Evolutionary conservation across 1,140 invertebrate genomes (phyloP).

Genomic region (Platorchestia sp.): DNA sequence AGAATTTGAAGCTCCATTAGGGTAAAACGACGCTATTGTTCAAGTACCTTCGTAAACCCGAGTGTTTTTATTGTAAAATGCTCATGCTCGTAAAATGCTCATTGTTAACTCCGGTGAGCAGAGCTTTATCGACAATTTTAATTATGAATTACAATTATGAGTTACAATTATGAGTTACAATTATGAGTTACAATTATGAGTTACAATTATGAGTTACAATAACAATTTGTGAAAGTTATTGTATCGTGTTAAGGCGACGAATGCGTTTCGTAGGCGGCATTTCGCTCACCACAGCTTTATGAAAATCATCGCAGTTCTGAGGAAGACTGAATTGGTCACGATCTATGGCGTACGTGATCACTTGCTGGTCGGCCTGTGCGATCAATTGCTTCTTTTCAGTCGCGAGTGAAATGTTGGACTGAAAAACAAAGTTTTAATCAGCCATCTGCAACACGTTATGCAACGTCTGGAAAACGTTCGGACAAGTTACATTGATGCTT

Average conservation of each 20-base stretch:
- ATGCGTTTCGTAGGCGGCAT: not conserved
- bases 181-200: no score
- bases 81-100: not conserved
- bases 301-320: not conserved
- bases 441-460: not conserved
- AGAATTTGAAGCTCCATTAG: not conserved
- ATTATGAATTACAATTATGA: no score
- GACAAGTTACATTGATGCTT: no score
- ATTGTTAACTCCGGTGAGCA: not conserved
- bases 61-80: not conserved
- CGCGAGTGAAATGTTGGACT: not conserved
- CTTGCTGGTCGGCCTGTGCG: not conserved
- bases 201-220: no score
- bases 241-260: not conserved
- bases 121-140: no score
- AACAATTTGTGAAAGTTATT: not conserved
- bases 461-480: not conserved
- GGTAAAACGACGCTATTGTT: not conserved
- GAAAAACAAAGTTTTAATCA: not conserved
- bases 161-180: no score
- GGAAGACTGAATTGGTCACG: not conserved
- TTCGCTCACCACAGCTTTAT: not conserved
- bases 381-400: not conserved
- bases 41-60: not conserved
- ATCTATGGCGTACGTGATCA: constrained; percentile 29